These are phyloP conservation scores for Eumaeus atala DNA, from an alignment of 1,140 invertebrate genomes.

Conservation along the genomic window DNA sequence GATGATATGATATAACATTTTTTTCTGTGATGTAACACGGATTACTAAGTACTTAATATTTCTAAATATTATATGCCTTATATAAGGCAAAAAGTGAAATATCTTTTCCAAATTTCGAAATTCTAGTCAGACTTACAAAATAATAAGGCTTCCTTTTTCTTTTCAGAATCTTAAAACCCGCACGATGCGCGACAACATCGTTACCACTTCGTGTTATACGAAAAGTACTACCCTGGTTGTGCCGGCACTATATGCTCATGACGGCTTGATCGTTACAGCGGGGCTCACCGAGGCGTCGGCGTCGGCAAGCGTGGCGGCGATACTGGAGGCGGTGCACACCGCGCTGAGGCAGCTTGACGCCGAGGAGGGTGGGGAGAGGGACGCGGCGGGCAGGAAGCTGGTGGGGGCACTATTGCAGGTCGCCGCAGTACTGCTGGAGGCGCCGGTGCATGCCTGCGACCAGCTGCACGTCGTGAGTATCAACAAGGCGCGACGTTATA, in stretches of 20 bases:
- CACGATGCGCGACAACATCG: too few species aligned
- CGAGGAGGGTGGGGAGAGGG: constrained; percentile 35
- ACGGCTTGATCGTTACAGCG: constrained; percentile 21
- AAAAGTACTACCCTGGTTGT: too few species aligned
- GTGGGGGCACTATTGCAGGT: constrained; percentile 28
- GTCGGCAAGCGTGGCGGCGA: constrained; percentile 31
- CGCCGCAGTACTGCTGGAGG: constrained; percentile 30
- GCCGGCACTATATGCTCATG: constrained; percentile 1
- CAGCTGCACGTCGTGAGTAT: constrained; percentile 34
- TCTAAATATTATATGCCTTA: too few species aligned
- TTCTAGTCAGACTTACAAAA: too few species aligned
- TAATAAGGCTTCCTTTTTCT: too few species aligned
- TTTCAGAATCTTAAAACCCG: too few species aligned
- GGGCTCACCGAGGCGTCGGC: constrained; percentile 26
- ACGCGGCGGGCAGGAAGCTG: constrained; percentile 32
- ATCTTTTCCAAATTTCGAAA: too few species aligned
- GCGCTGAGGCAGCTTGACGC: constrained; percentile 31
- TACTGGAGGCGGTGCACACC: constrained; percentile 30
- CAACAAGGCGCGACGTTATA: constrained; percentile 7
- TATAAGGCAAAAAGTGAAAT: too few species aligned
- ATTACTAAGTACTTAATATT: too few species aligned
- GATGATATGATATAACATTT: too few species aligned
- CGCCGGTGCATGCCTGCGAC: constrained; percentile 24
- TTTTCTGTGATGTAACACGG: too few species aligned
- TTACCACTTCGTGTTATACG: too few species aligned